Percentiles rank a stretch among this genome's conserved stretches.
phyloP scores from a whole-genome alignment of 2,113 vertebrate genomes.

The Sula dactylatra region DNA sequence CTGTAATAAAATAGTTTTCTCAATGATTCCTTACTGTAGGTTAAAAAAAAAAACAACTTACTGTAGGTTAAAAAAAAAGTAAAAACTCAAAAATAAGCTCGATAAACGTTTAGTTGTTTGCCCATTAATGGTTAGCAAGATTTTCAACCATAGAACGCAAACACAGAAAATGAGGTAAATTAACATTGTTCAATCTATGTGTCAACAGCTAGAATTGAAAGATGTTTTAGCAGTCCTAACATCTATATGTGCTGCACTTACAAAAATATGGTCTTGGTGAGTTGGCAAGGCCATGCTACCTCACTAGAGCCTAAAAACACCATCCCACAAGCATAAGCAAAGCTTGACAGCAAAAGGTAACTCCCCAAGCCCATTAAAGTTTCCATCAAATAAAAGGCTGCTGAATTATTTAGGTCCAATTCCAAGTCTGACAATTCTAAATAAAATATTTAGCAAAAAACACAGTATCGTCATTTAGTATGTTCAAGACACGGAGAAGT shows the following conservation, averaged over 20 bases:
- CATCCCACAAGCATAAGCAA: not conserved
- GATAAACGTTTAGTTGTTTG: not conserved
- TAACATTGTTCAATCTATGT: not conserved
- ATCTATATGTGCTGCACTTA: not conserved
- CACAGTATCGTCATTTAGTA: not conserved
- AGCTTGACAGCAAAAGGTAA: not conserved
- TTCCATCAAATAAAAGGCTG: not conserved
- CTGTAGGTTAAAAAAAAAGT: not conserved
- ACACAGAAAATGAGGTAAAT: not conserved
- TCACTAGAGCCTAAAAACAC: not conserved
- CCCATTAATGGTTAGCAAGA: not conserved
- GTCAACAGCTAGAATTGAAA: not conserved
- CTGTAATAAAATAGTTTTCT: not conserved
- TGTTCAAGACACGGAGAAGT: not conserved
- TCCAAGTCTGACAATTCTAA: not conserved
- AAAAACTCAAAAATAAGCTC: not conserved
- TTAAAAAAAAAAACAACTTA: too few species aligned
- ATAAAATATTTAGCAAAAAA: not conserved
- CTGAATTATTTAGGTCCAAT: not conserved
- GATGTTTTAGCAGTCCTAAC: not conserved
- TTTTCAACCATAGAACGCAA: not conserved
- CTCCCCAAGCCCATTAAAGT: not conserved
- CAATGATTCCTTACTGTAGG: not conserved
- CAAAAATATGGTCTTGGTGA: not conserved
- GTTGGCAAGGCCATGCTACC: not conserved